phyloP scores from a whole-genome alignment of 1,140 invertebrate species.

The Adoxophyes honmai region DNA sequence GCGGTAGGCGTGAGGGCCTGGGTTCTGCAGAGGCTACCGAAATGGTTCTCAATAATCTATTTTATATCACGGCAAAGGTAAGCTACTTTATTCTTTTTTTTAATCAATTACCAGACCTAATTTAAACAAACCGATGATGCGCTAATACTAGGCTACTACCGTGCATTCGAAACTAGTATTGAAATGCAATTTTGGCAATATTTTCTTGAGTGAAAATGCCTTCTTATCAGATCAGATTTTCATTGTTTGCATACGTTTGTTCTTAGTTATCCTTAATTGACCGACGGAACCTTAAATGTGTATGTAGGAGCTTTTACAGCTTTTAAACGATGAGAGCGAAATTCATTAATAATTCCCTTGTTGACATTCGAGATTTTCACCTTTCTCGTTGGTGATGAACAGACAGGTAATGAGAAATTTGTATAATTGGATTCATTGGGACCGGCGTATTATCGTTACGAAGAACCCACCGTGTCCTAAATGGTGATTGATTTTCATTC shows the following conservation, averaged over 20 bases:
- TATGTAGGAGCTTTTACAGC: neutral
- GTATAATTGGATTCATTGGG: neutral
- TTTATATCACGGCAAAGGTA: slow-evolving; percentile 98
- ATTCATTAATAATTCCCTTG: slow-evolving; percentile 8
- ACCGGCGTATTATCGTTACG: neutral
- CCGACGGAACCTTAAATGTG: neutral
- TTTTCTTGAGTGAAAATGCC: too few species aligned
- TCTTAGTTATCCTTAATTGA: neutral
- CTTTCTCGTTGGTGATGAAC: neutral
- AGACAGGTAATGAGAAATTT: neutral
- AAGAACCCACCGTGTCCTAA: too few species aligned
- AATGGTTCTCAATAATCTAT: slow-evolving; percentile 99
- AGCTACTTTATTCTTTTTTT: slow-evolving; percentile 7
- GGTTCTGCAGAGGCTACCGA: slow-evolving; percentile 99
- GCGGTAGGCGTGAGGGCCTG: slow-evolving; percentile 91
- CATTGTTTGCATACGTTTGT: too few species aligned
- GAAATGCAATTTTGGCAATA: too few species aligned
- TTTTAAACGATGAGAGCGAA: neutral
- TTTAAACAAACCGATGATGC: too few species aligned
- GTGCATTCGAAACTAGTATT: too few species aligned
- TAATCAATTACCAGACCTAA: too few species aligned
- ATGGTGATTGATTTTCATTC: too few species aligned
- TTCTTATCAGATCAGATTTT: too few species aligned
- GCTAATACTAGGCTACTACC: too few species aligned
- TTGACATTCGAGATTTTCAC: slow-evolving; percentile 4